phyloP scores from a whole-genome alignment of 2,797 vertebrate genomes.

The Eulemur rubriventer region DNA sequence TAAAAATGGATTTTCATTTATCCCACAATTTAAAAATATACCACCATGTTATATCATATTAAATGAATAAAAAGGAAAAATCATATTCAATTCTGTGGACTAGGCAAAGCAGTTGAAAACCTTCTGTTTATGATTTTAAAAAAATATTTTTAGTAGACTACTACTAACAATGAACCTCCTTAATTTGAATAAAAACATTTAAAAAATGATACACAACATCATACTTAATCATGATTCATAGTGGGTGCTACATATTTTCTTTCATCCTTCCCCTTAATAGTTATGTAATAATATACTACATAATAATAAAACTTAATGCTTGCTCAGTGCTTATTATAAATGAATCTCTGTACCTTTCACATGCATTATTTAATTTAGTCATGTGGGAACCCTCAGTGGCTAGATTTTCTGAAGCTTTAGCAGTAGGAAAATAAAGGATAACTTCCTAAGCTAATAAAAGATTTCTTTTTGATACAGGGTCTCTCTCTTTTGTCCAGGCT shows the following conservation, averaged over 20 bases:
- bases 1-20: background rate
- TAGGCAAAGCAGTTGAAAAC: background rate
- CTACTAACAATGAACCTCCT: background rate
- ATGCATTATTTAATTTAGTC: background rate
- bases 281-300: background rate
- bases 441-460: background rate
- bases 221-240: background rate
- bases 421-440: background rate
- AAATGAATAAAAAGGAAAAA: background rate
- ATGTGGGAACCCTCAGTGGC: background rate
- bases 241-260: background rate
- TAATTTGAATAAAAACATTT: background rate
- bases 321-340: background rate
- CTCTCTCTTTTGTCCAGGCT: background rate
- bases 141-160: background rate
- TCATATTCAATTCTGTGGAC: background rate
- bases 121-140: background rate
- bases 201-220: background rate
- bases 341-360: background rate
- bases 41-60: background rate
- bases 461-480: background rate
- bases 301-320: background rate
- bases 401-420: background rate
- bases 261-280: background rate
- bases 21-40: background rate